A percentile compares a stretch with the other conserved stretches of the same genome.
phyloP scores from a whole-genome alignment of 2,888 invertebrate species.

The Drosophila atroscutellata region DNA sequence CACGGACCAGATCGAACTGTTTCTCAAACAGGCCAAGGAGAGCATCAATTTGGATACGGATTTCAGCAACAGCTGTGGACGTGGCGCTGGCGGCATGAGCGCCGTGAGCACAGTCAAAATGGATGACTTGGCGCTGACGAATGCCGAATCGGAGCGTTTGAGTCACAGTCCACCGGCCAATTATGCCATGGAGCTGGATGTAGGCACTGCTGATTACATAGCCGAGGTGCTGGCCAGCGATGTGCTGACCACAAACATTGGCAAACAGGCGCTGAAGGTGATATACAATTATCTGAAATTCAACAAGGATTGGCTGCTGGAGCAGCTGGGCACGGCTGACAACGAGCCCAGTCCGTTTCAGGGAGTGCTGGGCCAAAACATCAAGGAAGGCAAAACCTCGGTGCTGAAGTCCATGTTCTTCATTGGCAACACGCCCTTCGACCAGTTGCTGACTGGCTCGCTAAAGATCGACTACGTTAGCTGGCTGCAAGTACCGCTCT shows the following conservation, averaged over 20 bases:
- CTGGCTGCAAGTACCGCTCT: conserved; percentile 85
- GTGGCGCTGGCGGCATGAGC: conserved; percentile 74
- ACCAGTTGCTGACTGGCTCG: conserved; percentile 87
- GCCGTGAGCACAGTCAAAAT: conserved; percentile 83
- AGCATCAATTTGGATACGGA: conserved; percentile 85
- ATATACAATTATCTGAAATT: conserved; percentile 89
- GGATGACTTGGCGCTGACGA: conserved; percentile 76
- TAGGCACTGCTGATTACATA: conserved; percentile 86
- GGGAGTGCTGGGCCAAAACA: conserved; percentile 84
- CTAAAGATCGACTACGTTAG: conserved; percentile 85
- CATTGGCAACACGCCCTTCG: conserved; percentile 90
- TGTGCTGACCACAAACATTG: conserved; percentile 87
- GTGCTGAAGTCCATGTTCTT: conserved; percentile 92
- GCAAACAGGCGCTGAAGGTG: conserved; percentile 86
- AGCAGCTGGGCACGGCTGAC: conserved; percentile 86
- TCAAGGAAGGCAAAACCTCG: conserved; percentile 85
- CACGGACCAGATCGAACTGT: conserved; percentile 89
- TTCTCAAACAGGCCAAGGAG: conserved; percentile 87
- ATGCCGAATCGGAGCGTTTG: conserved; percentile 77
- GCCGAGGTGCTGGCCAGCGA: conserved; percentile 88
- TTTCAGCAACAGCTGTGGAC: conserved; percentile 47
- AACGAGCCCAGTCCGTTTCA: conserved; percentile 80
- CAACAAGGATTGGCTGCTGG: conserved; percentile 89
- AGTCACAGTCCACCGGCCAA: conserved; percentile 82
- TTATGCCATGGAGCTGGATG: conserved; percentile 84